Conservation (phyloP, 2,888 invertebrate genomes). For the Pandemis corylana region DNA sequence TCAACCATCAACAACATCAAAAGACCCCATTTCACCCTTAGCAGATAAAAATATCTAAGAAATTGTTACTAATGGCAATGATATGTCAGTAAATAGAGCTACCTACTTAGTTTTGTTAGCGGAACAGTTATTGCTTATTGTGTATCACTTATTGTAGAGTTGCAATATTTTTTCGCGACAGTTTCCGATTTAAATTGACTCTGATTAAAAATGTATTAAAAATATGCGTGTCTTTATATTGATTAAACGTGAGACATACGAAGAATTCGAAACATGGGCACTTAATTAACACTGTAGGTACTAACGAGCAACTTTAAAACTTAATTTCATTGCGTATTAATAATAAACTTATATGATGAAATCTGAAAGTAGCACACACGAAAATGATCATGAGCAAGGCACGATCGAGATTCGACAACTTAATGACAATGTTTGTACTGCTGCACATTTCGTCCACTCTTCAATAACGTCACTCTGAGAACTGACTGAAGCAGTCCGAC, state of each 20-base stretch:
- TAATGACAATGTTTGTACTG: conserved; percentile 28
- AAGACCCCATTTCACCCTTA: conserved; percentile 41
- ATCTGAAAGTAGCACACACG: conserved; percentile 42
- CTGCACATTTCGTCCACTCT: conserved; percentile 29
- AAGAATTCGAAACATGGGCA: not conserved
- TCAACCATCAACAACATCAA: conserved; percentile 53
- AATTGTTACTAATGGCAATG: not conserved
- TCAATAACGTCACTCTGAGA: conserved; percentile 48
- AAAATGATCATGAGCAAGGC: conserved; percentile 28
- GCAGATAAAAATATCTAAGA: not conserved
- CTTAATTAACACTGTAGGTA: not conserved
- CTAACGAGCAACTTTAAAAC: not conserved
- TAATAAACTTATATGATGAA: conserved; percentile 16
- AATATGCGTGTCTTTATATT: not conserved
- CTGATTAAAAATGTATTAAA: not conserved
- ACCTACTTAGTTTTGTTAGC: not conserved
- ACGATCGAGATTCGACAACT: conserved; percentile 18
- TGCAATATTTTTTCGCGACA: not conserved
- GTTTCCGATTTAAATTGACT: not conserved
- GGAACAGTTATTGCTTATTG: not conserved
- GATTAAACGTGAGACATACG: not conserved
- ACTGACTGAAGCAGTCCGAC: conserved; percentile 47
- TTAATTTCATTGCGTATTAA: conserved; percentile 12
- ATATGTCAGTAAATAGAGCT: not conserved
- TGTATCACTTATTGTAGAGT: not conserved